These are phyloP conservation scores for Aulostomus chinensis DNA, from an alignment of 2,797 vertebrate species.

Conservation along the genomic window DNA sequence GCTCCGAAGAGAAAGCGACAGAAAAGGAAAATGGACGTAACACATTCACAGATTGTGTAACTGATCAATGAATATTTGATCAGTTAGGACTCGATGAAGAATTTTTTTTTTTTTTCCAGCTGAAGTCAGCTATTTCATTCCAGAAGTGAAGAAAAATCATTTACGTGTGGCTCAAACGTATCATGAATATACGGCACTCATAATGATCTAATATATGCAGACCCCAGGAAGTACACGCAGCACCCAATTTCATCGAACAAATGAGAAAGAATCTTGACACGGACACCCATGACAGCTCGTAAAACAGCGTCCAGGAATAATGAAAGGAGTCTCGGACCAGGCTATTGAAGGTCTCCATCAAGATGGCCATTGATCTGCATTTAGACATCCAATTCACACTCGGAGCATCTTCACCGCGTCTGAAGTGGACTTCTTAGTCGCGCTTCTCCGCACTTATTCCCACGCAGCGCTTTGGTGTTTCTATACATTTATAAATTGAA, in stretches of 20 bases:
- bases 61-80: constrained; percentile 63
- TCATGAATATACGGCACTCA: constrained; percentile 17
- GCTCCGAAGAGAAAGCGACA: constrained; percentile 20
- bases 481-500: too few relatives aligned
- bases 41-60: constrained; percentile 25
- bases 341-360: constrained; percentile 1
- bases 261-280: constrained; percentile 6
- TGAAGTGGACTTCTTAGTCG: constrained; percentile 10
- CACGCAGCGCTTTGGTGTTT: too few relatives aligned
- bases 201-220: constrained; percentile 32
- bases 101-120: constrained; percentile 20
- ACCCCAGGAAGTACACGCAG: constrained; percentile 7
- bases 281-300: background rate
- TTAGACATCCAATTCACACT: constrained; percentile 10
- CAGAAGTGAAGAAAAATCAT: background rate
- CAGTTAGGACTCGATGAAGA: constrained; percentile 3
- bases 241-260: constrained; percentile 17
- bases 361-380: constrained; percentile 19
- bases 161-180: constrained; percentile 17
- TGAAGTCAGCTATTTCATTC: constrained; percentile 47
- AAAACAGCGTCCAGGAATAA: background rate
- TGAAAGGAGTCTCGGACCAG: background rate
- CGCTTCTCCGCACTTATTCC: too few relatives aligned
- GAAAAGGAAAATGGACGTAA: constrained; percentile 22
- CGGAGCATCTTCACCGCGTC: background rate